These are phyloP conservation scores for Furcifer pardalis DNA, from an alignment of 2,797 vertebrate species.

Conservation along the genomic window DNA sequence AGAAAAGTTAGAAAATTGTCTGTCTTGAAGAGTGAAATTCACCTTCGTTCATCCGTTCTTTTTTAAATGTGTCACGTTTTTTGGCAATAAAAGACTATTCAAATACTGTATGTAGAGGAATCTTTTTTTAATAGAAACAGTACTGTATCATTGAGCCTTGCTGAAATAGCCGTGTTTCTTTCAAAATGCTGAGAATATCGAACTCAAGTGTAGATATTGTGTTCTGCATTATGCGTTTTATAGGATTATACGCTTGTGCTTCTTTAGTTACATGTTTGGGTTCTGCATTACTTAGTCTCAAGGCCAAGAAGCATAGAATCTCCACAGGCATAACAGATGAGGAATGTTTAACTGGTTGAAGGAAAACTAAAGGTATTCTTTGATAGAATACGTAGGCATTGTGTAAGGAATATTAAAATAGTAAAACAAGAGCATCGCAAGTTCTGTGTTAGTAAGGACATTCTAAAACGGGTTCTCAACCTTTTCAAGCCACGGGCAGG, in stretches of 20 bases:
- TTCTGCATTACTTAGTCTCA: neutral
- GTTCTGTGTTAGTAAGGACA: too few relatives aligned
- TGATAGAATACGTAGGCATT: neutral
- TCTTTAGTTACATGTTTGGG: neutral
- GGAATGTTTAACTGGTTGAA: neutral
- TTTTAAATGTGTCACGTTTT: neutral
- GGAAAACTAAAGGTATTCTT: neutral
- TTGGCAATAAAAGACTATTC: slow-evolving; percentile 59
- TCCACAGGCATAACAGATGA: neutral
- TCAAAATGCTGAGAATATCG: neutral
- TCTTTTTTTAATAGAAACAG: slow-evolving; percentile 47
- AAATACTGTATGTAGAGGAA: slow-evolving; percentile 59
- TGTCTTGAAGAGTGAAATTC: neutral
- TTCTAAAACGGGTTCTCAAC: too few relatives aligned
- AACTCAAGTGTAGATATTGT: neutral
- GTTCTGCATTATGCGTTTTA: neutral
- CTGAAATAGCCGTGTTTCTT: neutral
- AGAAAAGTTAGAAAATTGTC: neutral
- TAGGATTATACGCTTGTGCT: neutral
- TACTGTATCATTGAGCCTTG: neutral
- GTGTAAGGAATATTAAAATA: neutral
- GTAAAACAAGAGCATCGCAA: neutral
- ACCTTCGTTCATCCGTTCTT: slow-evolving; percentile 9
- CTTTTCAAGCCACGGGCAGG: too few relatives aligned
- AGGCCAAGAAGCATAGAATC: neutral